Evolutionary conservation across 2,113 vertebrate species (phyloP), one percentile per base, ranked within the genome.

Genomic region (Nyctibius bracteatus): DNA sequence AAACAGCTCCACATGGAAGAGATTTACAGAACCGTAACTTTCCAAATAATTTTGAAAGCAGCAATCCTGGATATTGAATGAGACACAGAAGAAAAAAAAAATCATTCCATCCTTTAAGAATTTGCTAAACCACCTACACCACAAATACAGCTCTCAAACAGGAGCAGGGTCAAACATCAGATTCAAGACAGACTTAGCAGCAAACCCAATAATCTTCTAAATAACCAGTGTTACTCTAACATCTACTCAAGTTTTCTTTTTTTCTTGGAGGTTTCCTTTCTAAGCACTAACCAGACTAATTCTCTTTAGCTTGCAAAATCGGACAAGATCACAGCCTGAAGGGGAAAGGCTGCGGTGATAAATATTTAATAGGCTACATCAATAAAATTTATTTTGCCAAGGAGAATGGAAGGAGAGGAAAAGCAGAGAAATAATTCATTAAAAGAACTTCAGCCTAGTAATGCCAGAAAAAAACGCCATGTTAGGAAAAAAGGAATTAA

Each of bases 381-480:
- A 95, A 96, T 96, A 94, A 88, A 94, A 94, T 82, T 92, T 92
- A 92, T 95, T 95, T 95, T 95, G 86, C 86, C 88, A 96, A 96
- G 94, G 78, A 96, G 90, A 96, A 90, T 75, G 54, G 82, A 93
- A 96, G 57, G 62, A 92, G 86, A 88, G 47, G 63, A 92, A 94
- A 93, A 85, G 82, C n/a, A 88, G 70, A 96, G 88, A 94, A 96
- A 95, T 96, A 96, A 96, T 95, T 96, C 88, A 96, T 95, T 96
- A 94, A 88, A 95, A 91, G 92, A 90, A 88, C 43, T 75, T 71
- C 39, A 59, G 52, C 74, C 85, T 81, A 71, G 79, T 33, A 74
- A 66, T 11, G 33, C 31, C 68, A 77, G n/a, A 14, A 82, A 81
- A 66, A 91, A 52, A 54, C 4, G 46, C 35, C 63, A 57, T 6